Conservation (phyloP, 2,888 invertebrate genomes). For the Nemurella pictetii region DNA sequence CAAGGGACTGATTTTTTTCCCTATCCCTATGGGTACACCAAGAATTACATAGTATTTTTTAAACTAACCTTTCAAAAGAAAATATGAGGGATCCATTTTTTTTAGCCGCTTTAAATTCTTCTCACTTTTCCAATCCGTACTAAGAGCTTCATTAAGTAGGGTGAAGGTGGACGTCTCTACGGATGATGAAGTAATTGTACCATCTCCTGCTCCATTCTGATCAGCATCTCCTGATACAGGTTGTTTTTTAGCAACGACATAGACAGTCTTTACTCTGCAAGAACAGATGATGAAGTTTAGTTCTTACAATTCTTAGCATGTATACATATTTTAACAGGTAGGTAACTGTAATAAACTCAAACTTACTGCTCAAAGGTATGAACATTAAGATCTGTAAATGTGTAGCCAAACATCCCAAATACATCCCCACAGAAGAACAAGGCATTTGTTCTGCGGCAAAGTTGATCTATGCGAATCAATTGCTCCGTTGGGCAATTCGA, state of each 20-base stretch:
- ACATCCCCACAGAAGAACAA: constrained; percentile 91
- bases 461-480: constrained; percentile 72
- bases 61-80: constrained; percentile 68
- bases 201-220: constrained; percentile 55
- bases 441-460: constrained; percentile 72
- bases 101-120: constrained; percentile 64
- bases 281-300: background rate
- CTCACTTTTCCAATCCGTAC: constrained; percentile 65
- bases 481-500: constrained; percentile 73
- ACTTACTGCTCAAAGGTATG: constrained; percentile 81
- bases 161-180: constrained; percentile 68
- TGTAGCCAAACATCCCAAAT: constrained; percentile 91
- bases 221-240: constrained; percentile 51
- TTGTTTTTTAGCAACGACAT: constrained; percentile 18
- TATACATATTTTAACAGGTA: background rate
- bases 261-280: constrained; percentile 30
- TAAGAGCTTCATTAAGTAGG: constrained; percentile 67
- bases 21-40: too few species aligned
- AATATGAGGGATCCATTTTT: constrained; percentile 72
- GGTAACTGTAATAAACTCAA: background rate
- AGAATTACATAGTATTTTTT: too few species aligned
- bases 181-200: constrained; percentile 57
- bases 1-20: too few species aligned
- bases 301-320: background rate
- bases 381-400: constrained; percentile 84